phyloP scores from a whole-genome alignment of 1,140 invertebrate species.

The Zaprionus lachaisei region DNA sequence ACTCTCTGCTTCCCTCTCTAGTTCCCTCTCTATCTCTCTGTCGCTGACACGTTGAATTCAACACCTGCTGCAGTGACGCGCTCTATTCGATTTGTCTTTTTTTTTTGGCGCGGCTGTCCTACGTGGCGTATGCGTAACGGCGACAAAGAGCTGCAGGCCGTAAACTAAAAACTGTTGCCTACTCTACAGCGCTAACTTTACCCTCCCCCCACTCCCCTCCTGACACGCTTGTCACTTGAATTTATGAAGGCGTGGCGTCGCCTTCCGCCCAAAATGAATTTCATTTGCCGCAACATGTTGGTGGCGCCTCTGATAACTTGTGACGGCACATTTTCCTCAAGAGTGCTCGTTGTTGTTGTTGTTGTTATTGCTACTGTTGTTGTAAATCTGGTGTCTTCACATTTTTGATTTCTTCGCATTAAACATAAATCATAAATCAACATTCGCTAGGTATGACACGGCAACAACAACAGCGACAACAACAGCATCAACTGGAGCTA shows the following conservation, averaged over 20 bases:
- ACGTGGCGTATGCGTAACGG: slow-evolving; percentile 41
- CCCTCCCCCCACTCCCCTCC: too few species aligned
- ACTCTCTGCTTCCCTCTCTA: background rate
- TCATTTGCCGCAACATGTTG: slow-evolving; percentile 36
- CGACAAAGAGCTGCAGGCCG: background rate
- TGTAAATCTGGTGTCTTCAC: slow-evolving; percentile 27
- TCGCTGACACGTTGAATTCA: slow-evolving; percentile 4
- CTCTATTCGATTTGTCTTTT: slow-evolving; percentile 23
- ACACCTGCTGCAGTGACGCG: slow-evolving; percentile 1
- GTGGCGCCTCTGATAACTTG: slow-evolving; percentile 26
- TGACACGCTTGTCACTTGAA: slow-evolving; percentile 10
- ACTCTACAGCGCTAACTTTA: slow-evolving; percentile 22
- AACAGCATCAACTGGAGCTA: slow-evolving; percentile 14
- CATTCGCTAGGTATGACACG: slow-evolving; percentile 35
- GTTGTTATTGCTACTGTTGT: background rate
- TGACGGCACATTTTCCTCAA: slow-evolving; percentile 17
- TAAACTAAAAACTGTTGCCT: slow-evolving; percentile 42
- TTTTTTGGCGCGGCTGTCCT: slow-evolving; percentile 17
- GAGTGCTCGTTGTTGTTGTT: background rate
- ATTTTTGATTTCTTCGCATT: slow-evolving; percentile 37
- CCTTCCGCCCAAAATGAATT: slow-evolving; percentile 13
- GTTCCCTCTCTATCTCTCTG: background rate
- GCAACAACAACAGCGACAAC: background rate
- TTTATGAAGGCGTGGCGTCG: slow-evolving; percentile 17
- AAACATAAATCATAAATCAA: slow-evolving; percentile 36